Percentiles rank a stretch among this genome's conserved stretches.
These are phyloP conservation scores for Drosophila stalkeri DNA, from an alignment of 2,888 invertebrate species.

Conservation along the genomic window DNA sequence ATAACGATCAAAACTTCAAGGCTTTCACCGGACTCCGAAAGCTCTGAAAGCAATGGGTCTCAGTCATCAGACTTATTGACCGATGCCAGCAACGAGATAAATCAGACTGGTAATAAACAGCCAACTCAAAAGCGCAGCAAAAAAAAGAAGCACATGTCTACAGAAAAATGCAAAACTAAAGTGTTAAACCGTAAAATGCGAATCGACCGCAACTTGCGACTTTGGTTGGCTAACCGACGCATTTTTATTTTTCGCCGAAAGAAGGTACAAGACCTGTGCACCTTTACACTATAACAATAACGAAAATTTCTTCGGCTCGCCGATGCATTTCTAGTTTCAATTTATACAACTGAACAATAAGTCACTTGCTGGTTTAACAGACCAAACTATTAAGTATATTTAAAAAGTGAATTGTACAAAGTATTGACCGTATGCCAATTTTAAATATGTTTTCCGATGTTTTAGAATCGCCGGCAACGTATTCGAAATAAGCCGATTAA, in stretches of 20 bases:
- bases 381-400: neutral
- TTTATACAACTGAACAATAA: neutral
- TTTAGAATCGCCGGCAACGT: constrained; percentile 65
- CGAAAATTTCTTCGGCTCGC: neutral
- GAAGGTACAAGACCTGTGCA: constrained; percentile 53
- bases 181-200: constrained; percentile 43
- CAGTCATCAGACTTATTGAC: constrained; percentile 22
- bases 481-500: constrained; percentile 59
- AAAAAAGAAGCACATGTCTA: constrained; percentile 55
- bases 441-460: constrained; percentile 1
- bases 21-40: constrained; percentile 16
- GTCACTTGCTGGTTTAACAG: neutral
- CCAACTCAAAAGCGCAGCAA: constrained; percentile 24
- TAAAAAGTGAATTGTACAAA: neutral
- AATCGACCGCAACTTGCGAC: constrained; percentile 67
- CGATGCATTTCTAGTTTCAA: neutral
- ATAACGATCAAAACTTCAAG: constrained; percentile 5
- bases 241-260: constrained; percentile 74
- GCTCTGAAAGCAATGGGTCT: constrained; percentile 29
- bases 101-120: constrained; percentile 18
- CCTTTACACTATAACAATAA: neutral
- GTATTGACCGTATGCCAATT: neutral
- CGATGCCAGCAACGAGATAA: constrained; percentile 22
- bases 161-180: constrained; percentile 36
- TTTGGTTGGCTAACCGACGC: constrained; percentile 75